Percentiles rank a stretch among this genome's conserved stretches.
These are phyloP conservation scores for Bombylius major DNA, from an alignment of 2,888 invertebrate genomes.

Conservation along the genomic window DNA sequence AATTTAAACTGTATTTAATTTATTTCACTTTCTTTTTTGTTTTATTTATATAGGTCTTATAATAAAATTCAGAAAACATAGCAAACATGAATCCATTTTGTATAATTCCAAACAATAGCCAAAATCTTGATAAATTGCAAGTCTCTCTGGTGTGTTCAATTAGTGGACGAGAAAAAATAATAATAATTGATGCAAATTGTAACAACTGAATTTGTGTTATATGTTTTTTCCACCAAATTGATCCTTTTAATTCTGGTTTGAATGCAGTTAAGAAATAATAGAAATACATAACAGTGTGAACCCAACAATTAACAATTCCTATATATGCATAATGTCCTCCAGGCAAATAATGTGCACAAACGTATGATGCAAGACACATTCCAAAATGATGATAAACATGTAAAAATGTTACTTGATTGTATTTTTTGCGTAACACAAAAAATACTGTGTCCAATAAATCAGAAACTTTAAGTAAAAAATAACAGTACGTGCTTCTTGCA, in stretches of 20 bases:
- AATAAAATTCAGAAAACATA: constrained; percentile 55
- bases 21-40: not conserved
- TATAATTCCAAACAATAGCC: constrained; percentile 43
- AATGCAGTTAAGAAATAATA: constrained; percentile 68
- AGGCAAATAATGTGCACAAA: constrained; percentile 42
- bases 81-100: constrained; percentile 54
- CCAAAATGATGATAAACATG: constrained; percentile 61
- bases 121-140: constrained; percentile 48
- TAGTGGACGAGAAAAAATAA: constrained; percentile 42
- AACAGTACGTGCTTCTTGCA: constrained; percentile 39
- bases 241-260: constrained; percentile 53
- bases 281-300: constrained; percentile 70
- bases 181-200: constrained; percentile 49
- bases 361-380: constrained; percentile 53
- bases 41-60: constrained; percentile 44
- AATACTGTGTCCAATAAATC: constrained; percentile 57
- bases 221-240: constrained; percentile 73
- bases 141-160: constrained; percentile 33
- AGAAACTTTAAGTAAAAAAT: constrained; percentile 45
- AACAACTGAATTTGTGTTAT: constrained; percentile 75
- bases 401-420: constrained; percentile 52
- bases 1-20: no score
- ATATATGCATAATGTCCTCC: constrained; percentile 54
- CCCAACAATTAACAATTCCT: constrained; percentile 56
- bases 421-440: constrained; percentile 56